These are phyloP conservation scores for Aphodius sticticus DNA, from an alignment of 2,888 invertebrate genomes.

Conservation along the genomic window DNA sequence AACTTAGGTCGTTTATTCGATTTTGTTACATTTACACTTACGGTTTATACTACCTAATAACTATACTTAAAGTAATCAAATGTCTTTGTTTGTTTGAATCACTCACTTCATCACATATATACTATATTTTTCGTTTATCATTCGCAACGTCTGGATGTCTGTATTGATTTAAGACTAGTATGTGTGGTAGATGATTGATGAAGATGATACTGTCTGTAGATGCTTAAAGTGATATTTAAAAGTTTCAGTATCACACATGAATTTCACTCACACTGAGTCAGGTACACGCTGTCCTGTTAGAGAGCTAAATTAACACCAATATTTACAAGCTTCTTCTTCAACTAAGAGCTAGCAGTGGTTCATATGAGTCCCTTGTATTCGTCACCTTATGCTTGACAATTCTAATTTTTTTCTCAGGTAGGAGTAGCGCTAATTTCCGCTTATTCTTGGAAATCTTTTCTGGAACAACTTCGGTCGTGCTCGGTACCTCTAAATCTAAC, in stretches of 20 bases:
- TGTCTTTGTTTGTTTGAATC: not conserved
- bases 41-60: not conserved
- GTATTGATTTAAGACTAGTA: constrained; percentile 4
- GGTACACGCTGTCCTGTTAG: constrained; percentile 17
- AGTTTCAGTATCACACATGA: constrained; percentile 13
- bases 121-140: not conserved
- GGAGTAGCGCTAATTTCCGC: constrained; percentile 67
- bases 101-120: not conserved
- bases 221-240: constrained; percentile 5
- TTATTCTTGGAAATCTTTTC: constrained; percentile 68
- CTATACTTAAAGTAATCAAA: not conserved
- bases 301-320: constrained; percentile 31
- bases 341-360: constrained; percentile 74
- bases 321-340: constrained; percentile 55
- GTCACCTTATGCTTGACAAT: constrained; percentile 8
- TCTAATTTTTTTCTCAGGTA: constrained; percentile 62
- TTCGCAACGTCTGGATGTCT: not conserved
- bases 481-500: constrained; percentile 63
- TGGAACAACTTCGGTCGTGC: constrained; percentile 50
- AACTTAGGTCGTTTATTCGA: not conserved
- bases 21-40: not conserved
- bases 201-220: not conserved
- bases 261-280: constrained; percentile 19
- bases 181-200: not conserved
- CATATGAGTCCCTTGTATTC: constrained; percentile 64